Evolutionary conservation across 2,888 invertebrate species (phyloP), one percentile per base, ranked within the genome.

Genomic region (Salpingus planirostris): DNA sequence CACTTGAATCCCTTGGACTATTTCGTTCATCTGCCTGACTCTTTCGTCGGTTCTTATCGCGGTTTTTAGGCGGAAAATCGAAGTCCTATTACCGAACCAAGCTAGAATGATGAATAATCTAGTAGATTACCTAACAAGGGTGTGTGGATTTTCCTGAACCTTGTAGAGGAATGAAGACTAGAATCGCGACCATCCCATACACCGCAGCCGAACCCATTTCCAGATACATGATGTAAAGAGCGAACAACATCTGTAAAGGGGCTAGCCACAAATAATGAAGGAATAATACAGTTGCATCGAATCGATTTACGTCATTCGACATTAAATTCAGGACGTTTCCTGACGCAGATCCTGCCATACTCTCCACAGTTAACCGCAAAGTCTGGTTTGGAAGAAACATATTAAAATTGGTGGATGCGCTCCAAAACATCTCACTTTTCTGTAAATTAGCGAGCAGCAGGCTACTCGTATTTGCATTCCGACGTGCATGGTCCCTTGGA

Each of bases 291-390:
- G 75, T 73, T 47, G 78, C 64, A 55, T 85, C 84, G 54, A 84
- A 81, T 48, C 82, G 68, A 46, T 73, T 77, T 7, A 83, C 82
- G 57, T 86, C 85, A 49, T 83, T 93, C 3, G 91, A 89, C 34
- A 93, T 70, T 4, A 93, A 68, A 65, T 93, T 93, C 10, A 93
- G 82, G 30, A 93, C 77, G 60, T 92, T 88, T 0, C 73, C 73
- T 10, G 69, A 59, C 1, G 80, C 79, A 1, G 78, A 76, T 47
- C 77, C 75, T 0, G 79, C 78, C 12, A 88, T 52, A 0, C 86
- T 76, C 2, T 74, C 72, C 57, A 81, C 78, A 51, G 80, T 85
- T 40, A 89, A 66, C 21, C 76, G 73, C 24, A 90, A 63, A 1
- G 84, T 67, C 84, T 87, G 59, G 34, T 24, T 2, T 21, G 1